Base-by-base conservation (phyloP, 2,888 invertebrate species). In the Ophion slaviceki region DNA sequence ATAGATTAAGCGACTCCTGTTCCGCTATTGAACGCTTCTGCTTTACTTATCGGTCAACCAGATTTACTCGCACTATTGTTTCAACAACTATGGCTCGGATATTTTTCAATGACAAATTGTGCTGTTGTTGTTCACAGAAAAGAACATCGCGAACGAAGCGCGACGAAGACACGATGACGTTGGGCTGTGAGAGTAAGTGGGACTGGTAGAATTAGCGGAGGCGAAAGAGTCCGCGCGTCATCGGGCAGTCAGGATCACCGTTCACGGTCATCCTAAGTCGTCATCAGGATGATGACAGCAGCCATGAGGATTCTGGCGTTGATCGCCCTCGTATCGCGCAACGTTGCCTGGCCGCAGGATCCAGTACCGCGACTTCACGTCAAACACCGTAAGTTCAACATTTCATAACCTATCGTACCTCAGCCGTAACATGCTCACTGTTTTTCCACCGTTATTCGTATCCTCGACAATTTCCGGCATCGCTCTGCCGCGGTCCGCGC, bases 331-430 rank as follows among this genome's bases (percentile, higher is more conserved):
- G 95, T 94, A 94, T 94, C 95, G 93, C 95, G 95, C 93, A 95
- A 95, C 90, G 95, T 95, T 92, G 96, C 96, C 90, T 97, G 97
- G 97, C 95, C 96, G 94, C 96, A 96, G 90, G 97, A 97, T 94
- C 95, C 96, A 88, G 95, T 95, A 92, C 96, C 97, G 89, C 96
- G 96, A 93, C 95, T 97, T 91, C 95, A 96, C 94, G 94, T 96
- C 92, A 96, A 96, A 94, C 95, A 95, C 94, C 96, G 96, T 96
- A 93, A 95, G 95, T 93, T 86, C 45, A 67, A 17, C 24, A 40
- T 72, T 72, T 59, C n/a, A n/a, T 17, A 11, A 10, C 14, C 0
- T 53, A 11, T 3, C 5, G 17, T 53, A 53, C 1, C 53, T 53
- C 53, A 47, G 17, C 17, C 14, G 14, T 53, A 14, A 40, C 40